Base-by-base conservation (phyloP, 2,888 invertebrate species). In the Subacronicta megacephala region DNA sequence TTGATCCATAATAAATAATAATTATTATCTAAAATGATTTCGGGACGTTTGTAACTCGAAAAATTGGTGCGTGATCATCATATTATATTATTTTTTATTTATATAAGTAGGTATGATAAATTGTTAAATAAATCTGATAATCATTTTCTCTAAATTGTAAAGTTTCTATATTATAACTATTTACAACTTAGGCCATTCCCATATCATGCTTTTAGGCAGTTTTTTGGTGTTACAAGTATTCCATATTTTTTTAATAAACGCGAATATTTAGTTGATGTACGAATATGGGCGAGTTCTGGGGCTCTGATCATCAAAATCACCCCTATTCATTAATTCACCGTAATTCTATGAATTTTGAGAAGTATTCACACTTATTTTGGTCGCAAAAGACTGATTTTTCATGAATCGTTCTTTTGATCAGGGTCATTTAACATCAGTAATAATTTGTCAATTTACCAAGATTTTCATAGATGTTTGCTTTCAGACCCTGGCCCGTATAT, bases 341-440 rank as follows among this genome's bases (percentile, higher is more conserved):
- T 31, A 31, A 31, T 4, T 5, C 5, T 31, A n/a, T 31, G 3
- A n/a, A n/a, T 31, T 31, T n/a, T 6, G 1, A 31, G 26, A 49
- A 15, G 18, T 33, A 57, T 10, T 50, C 29, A 35, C 15, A 50
- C 36, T 44, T 50, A 45, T 57, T 69, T 78, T 77, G 66, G 77
- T 84, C 75, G 49, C 64, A 47, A 64, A 83, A 83, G 79, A 83
- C 82, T 85, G 83, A 81, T 59, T 63, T 66, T 71, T 62, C 45
- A 52, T 60, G 58, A 58, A 55, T 76, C 38, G 37, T 76, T 71
- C 29, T 52, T 67, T 80, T 72, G 57, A 58, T 78, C 73, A 77
- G 70, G 76, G 75, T 80, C 62, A 70, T 63, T 65, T 54, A 68
- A 52, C 59, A 63, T 68, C 67, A 59, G 49, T 77, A 78, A 77